These are phyloP conservation scores for Dicentrarchus labrax DNA, from an alignment of 2,113 vertebrate genomes.

Conservation along the genomic window DNA sequence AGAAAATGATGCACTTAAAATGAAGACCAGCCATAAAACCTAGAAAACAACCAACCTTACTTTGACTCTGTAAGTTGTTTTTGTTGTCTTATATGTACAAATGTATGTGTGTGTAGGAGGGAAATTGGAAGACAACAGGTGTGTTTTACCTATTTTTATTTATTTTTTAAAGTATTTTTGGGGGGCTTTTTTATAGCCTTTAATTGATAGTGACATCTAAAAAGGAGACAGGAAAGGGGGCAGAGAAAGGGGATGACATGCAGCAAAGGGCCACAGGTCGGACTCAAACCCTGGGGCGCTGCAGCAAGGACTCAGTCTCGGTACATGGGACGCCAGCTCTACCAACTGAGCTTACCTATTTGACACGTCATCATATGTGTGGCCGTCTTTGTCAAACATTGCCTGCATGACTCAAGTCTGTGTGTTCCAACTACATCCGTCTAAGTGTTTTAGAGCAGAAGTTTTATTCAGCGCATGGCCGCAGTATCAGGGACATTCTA, in stretches of 20 bases:
- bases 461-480: slow-evolving; percentile 19
- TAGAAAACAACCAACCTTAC: background rate
- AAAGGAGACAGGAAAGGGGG: too few relatives aligned
- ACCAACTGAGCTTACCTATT: too few relatives aligned
- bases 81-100: background rate
- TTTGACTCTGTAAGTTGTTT: background rate
- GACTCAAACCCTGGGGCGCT: too few relatives aligned
- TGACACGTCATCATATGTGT: background rate
- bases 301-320: too few relatives aligned
- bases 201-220: too few relatives aligned
- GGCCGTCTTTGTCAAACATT: background rate
- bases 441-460: slow-evolving; percentile 28
- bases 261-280: too few relatives aligned
- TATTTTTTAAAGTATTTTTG: too few relatives aligned
- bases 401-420: background rate
- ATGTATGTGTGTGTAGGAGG: background rate
- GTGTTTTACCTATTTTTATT: background rate
- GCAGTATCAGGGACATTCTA: slow-evolving; percentile 48
- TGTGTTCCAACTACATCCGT: background rate
- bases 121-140: background rate
- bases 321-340: too few relatives aligned
- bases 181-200: too few relatives aligned
- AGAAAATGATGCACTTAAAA: slow-evolving; percentile 5
- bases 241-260: too few relatives aligned
- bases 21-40: background rate